These are phyloP conservation scores for Rhinella marina DNA, from an alignment of 2,797 vertebrate genomes.

Conservation along the genomic window DNA sequence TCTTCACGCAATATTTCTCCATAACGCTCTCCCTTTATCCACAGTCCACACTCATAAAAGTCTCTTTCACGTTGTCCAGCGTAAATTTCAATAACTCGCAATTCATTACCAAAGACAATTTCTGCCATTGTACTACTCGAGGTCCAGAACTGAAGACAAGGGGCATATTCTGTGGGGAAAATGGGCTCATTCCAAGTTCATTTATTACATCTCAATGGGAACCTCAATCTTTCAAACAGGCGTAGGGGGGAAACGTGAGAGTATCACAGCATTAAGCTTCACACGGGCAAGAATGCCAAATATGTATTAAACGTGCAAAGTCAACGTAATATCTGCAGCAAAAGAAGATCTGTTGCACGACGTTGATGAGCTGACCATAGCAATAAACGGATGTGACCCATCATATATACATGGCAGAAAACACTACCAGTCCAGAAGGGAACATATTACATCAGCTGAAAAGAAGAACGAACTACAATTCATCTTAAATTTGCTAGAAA, in stretches of 20 bases:
- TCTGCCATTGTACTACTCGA: conserved; percentile 40
- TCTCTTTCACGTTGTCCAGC: conserved; percentile 43
- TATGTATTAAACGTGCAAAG: conserved; percentile 33
- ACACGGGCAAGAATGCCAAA: conserved; percentile 40
- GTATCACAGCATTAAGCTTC: conserved; percentile 27
- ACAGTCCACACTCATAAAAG: conserved; percentile 11
- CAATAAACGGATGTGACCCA: conserved; percentile 24
- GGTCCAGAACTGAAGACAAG: conserved; percentile 23
- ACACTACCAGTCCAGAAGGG: neutral
- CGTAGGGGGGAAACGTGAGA: conserved; percentile 38
- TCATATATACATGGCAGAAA: too few species aligned
- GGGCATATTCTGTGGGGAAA: conserved; percentile 12
- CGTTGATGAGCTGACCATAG: neutral
- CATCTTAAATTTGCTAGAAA: neutral
- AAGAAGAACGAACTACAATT: neutral
- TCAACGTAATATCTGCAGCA: conserved; percentile 25
- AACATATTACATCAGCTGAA: neutral
- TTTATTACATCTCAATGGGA: conserved; percentile 36
- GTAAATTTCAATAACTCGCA: conserved; percentile 54
- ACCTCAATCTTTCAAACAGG: conserved; percentile 30
- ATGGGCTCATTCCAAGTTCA: conserved; percentile 25
- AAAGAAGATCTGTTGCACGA: conserved; percentile 39
- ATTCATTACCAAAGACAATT: conserved; percentile 54
- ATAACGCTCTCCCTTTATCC: conserved; percentile 26
- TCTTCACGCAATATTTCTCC: conserved; percentile 6